Conservation (phyloP, 2,888 invertebrate genomes). For the Limnephilus rhombicus region DNA sequence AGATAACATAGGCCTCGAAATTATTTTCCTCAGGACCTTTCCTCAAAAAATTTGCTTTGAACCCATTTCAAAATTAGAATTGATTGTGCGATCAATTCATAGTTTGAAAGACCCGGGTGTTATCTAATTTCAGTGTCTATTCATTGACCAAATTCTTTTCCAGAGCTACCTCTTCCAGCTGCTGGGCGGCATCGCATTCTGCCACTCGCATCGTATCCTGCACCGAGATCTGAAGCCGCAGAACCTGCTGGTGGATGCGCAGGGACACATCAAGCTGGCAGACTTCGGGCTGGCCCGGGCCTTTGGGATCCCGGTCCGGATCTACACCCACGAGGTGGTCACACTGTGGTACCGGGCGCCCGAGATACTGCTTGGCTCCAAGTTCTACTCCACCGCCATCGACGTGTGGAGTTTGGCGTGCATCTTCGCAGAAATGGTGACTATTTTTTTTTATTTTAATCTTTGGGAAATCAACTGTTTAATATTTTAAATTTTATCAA, state of each 20-base stretch:
- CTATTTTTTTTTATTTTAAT: background rate
- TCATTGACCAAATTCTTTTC: background rate
- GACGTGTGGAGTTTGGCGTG: slow-evolving; percentile 98
- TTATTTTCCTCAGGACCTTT: no score
- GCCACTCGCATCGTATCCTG: slow-evolving; percentile 92
- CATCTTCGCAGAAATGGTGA: slow-evolving; percentile 97
- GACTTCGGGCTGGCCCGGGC: slow-evolving; percentile 98
- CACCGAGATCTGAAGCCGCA: slow-evolving; percentile 98
- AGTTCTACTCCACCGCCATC: slow-evolving; percentile 93
- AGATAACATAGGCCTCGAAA: no score
- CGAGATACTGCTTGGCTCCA: slow-evolving; percentile 94
- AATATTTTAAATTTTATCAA: background rate
- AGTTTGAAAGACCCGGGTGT: no score
- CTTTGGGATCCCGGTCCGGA: slow-evolving; percentile 93
- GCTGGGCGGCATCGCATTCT: slow-evolving; percentile 91
- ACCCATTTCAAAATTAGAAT: no score
- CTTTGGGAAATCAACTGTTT: background rate
- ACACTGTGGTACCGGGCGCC: slow-evolving; percentile 99
- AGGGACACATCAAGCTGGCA: slow-evolving; percentile 94
- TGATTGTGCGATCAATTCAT: no score
- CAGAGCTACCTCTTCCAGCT: slow-evolving; percentile 93
- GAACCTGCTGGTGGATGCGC: slow-evolving; percentile 92
- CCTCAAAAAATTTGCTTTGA: no score
- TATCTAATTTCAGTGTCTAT: background rate
- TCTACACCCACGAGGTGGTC: slow-evolving; percentile 97